Evolutionary conservation across 2,797 vertebrate genomes (phyloP).

Genomic region (Enteromius thamalakanensis): DNA sequence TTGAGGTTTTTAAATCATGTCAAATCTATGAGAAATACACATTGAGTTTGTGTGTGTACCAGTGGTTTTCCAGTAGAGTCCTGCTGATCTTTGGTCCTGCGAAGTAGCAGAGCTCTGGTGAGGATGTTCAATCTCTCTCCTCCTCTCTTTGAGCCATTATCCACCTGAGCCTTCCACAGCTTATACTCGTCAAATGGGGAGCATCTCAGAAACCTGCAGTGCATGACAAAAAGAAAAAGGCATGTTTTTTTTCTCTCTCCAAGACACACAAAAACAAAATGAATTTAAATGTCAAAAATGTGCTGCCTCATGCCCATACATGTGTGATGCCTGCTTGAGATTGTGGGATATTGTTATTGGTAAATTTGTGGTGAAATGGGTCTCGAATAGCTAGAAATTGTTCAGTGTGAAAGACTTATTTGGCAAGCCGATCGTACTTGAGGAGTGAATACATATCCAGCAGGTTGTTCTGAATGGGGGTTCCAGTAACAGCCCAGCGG

Average conservation of each 20-base stretch:
- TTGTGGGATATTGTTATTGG: background rate
- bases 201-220: conserved; percentile 88
- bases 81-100: conserved; percentile 88
- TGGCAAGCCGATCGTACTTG: conserved; percentile 78
- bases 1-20: background rate
- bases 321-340: background rate
- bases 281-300: background rate
- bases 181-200: conserved; percentile 93
- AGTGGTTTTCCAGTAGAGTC: conserved; percentile 80
- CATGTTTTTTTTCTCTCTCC: background rate
- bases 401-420: background rate
- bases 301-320: background rate
- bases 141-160: conserved; percentile 91
- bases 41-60: conserved; percentile 15
- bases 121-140: conserved; percentile 90
- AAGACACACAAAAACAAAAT: background rate
- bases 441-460: conserved; percentile 95
- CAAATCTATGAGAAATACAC: background rate
- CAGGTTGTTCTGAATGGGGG: conserved; percentile 96
- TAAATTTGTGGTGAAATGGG: background rate
- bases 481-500: conserved; percentile 96
- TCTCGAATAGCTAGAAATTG: background rate
- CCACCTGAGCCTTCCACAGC: conserved; percentile 94
- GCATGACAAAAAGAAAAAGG: conserved; percentile 16
- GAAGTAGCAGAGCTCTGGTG: conserved; percentile 86